Evolutionary conservation across 1,140 invertebrate genomes (phyloP), one percentile per base, ranked within the genome.

Genomic region (Hyposmocoma kahamanoa): DNA sequence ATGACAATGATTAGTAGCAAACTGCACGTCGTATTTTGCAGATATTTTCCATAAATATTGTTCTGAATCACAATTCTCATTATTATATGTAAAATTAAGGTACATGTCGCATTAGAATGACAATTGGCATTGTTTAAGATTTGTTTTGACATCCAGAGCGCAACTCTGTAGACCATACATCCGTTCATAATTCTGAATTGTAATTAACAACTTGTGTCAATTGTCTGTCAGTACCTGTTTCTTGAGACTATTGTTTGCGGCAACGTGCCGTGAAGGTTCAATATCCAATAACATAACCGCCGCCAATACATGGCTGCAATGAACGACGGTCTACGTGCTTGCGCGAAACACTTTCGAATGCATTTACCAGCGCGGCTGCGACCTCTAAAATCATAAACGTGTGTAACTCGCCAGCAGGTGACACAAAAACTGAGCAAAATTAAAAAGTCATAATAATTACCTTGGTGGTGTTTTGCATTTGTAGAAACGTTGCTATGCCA

Each of bases 401-500:
- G n/a, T n/a, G n/a, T n/a, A n/a, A 71, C 59, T 59, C 64, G 50
- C 38, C 11, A 43, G 26, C 15, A 34, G 50, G 54, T 58, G 63
- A 53, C 50, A 60, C 34, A 55, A 61, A 66, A 53, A 49, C 39
- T 42, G 15, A 28, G 22, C 38, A 36, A 59, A 48, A 67, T 50
- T 53, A 53, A 52, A 54, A 59, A 42, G 26, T 50, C 13, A 53
- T 24, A 42, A 22, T 38, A 36, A 50, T 69, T 81, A 84, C 82
- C 82, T 85, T 90, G 9, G 89, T 90, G 30, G 91, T 87, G 55
- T 88, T 89, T 59, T 92, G 93, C 61, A 94, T 92, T 67, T 95
- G 93, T 11, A 97, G 89, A 80, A 98, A 98, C 3, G 96, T 97
- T 11, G 94, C 95, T 63, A 98, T 98, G 53, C 96, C 96, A 42